Base-by-base conservation (phyloP, 2,113 vertebrate genomes). In the Glaucidium brasilianum region DNA sequence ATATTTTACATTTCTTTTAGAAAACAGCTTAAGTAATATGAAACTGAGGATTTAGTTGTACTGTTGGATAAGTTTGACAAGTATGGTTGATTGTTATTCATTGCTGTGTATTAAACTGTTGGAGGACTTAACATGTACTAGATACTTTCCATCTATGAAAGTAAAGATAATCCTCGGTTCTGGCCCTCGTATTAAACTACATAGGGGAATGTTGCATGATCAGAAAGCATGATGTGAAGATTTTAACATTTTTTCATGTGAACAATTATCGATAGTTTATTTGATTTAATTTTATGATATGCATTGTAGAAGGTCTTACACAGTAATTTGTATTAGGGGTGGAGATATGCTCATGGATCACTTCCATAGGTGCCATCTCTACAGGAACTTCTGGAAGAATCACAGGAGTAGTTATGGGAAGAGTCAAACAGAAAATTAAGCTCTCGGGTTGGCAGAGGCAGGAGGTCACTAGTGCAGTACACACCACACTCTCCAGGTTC, bases 261-360 rank as follows among this genome's bases (percentile, higher is more conserved):
- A 75, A 72, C 3, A 75, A 29, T 47, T 58, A 32, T 34, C 58
- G 26, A 66, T n/a, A 32, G 11, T 5, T 68, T 81, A 55, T 94
- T 78, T 77, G 4, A 32, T 66, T 37, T 19, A 10, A 29, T 73
- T 77, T 69, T 73, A 71, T 60, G 26, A 12, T 72, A 71, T 5
- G 47, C 1, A 8, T 55, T 66, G 11, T 32, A 66, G 41, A 47
- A 89, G 6, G 7, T 71, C 5, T 81, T 66, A 23, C 2, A 55
- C 15, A 37, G 34, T 22, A 47, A 82, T 41, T 78, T 78, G 35
- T 78, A 62, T 59, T 59, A 39, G 3, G 4, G 21, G 8, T 59
- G 16, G 15, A 75, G 43, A n/a, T 68, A 27, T 0, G 1, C 5
- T 39, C 17, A 37, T 1, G 5, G 14, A 50, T 14, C 20, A 15